phyloP scores from a whole-genome alignment of 2,113 vertebrate genomes.

The Myotis lucifugus region DNA sequence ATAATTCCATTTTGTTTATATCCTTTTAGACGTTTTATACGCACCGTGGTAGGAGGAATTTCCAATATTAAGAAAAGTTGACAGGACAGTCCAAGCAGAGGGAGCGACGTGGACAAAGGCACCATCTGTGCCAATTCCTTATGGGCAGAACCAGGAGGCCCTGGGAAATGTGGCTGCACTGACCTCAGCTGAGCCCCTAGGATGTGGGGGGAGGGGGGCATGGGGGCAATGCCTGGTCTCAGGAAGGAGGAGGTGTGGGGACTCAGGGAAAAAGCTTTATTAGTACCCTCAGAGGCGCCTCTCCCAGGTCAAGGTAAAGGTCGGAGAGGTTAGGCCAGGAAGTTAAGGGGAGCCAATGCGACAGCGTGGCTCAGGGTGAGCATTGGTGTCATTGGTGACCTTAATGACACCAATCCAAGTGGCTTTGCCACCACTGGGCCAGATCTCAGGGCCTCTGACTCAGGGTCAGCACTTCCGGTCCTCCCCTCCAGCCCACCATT shows the following conservation, averaged over 20 bases:
- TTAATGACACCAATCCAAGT: slow-evolving; percentile 11
- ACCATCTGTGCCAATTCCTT: background rate
- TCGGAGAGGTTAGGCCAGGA: slow-evolving; percentile 24
- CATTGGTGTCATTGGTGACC: background rate
- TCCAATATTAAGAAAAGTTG: background rate
- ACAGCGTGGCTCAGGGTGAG: background rate
- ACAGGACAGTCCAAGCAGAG: background rate
- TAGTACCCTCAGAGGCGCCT: background rate
- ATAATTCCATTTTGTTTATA: too few species aligned
- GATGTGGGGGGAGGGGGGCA: too few species aligned
- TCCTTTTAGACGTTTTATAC: too few species aligned
- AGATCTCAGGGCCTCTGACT: background rate
- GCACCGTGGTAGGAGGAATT: background rate
- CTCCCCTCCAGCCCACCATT: background rate
- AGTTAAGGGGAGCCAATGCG: background rate
- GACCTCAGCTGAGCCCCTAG: background rate
- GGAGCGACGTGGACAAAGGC: background rate
- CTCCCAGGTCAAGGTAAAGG: background rate
- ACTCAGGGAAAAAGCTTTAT: slow-evolving; percentile 43
- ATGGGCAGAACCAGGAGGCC: background rate
- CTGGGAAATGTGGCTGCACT: background rate
- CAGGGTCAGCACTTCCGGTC: background rate
- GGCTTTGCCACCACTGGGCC: background rate
- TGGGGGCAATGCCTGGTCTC: background rate
- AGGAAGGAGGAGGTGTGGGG: background rate